Conservation (phyloP, 2,888 invertebrate species). For the Pseudococcus viburni region DNA sequence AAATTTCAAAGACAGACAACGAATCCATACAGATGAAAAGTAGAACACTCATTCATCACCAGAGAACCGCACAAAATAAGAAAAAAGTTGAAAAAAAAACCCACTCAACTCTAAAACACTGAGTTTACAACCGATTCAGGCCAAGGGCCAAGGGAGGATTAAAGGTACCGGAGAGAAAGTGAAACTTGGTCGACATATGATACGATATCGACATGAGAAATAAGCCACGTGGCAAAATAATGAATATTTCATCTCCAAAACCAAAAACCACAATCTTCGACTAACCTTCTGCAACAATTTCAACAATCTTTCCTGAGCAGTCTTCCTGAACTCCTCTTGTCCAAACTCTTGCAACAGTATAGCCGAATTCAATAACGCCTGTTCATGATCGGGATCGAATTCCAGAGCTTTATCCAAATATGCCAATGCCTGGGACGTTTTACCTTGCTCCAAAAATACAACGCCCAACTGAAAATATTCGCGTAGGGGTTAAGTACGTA, state of each 20-base stretch:
- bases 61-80: no score
- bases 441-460: slow-evolving; percentile 92
- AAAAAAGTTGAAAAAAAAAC: no score
- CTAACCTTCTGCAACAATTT: slow-evolving; percentile 80
- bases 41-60: no score
- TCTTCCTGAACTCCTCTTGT: slow-evolving; percentile 82
- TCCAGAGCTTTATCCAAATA: slow-evolving; percentile 94
- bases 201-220: no score
- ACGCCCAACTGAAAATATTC: slow-evolving; percentile 84
- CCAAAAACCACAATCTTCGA: not conserved
- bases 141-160: no score
- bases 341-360: slow-evolving; percentile 93
- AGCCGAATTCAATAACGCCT: slow-evolving; percentile 94
- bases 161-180: no score
- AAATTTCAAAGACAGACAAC: no score
- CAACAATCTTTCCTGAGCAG: slow-evolving; percentile 85
- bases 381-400: slow-evolving; percentile 94
- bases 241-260: not conserved
- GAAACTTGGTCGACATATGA: no score
- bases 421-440: slow-evolving; percentile 89
- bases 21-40: no score
- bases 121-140: no score
- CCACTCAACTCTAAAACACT: no score
- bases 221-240: not conserved
- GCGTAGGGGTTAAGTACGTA: not conserved